A percentile compares a stretch with the other conserved stretches of the same genome.
These are phyloP conservation scores for Rhagoletis pomonella DNA, from an alignment of 1,140 invertebrate species.

Conservation along the genomic window DNA sequence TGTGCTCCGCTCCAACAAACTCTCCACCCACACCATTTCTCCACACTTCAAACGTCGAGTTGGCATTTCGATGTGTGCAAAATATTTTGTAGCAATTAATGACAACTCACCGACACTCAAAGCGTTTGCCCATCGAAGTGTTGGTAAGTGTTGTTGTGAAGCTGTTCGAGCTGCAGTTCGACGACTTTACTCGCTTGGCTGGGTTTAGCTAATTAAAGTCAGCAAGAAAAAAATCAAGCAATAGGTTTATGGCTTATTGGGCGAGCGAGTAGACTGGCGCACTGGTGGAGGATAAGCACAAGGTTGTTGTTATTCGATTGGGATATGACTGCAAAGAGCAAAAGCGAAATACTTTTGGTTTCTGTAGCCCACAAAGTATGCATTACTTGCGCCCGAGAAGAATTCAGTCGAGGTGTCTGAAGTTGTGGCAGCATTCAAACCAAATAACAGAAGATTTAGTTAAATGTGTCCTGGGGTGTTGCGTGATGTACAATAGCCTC, in stretches of 20 bases:
- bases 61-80: conserved; percentile 11
- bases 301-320: not conserved
- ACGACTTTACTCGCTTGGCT: not conserved
- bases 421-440: not conserved
- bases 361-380: not conserved
- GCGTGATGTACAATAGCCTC: not conserved
- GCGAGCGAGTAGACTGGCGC: not conserved
- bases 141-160: conserved; percentile 6
- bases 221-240: not conserved
- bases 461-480: not conserved
- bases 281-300: too few species aligned
- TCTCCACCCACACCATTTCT: not conserved
- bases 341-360: not conserved
- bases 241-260: not conserved
- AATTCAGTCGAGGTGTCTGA: not conserved
- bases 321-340: not conserved
- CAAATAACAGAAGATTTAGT: conserved; percentile 27
- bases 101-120: conserved; percentile 1
- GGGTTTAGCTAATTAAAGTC: conserved; percentile 41
- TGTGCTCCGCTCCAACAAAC: not conserved
- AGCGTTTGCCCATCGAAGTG: conserved; percentile 21
- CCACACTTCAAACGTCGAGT: not conserved
- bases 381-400: not conserved
- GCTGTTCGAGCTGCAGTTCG: conserved; percentile 23
- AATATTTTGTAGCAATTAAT: conserved; percentile 26